Base-by-base conservation (phyloP, 2,113 vertebrate species). In the Trichomycterus rosablanca region DNA sequence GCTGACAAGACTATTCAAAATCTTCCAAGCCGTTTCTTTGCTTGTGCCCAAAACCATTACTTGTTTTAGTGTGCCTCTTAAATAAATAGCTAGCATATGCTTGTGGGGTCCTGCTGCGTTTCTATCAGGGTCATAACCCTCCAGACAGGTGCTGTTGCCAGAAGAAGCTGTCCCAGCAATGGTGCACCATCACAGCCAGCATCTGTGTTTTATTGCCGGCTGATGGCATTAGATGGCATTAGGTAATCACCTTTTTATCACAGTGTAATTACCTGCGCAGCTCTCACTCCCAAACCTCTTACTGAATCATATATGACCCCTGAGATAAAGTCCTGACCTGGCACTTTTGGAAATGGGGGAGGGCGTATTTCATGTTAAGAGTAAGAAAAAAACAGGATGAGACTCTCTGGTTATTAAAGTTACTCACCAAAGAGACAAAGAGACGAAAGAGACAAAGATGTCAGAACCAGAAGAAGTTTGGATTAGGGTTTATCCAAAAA, bases 181-280 rank as follows among this genome's bases (percentile, higher is more conserved):
- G 70, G 82, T 80, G 80, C 81, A 79, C 82, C 84, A 82, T 82
- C 84, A 78, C 79, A 83, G 83, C 79, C 16, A 81, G 79, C 85
- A 84, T 88, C 84, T 87, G 58, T 46, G 85, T 84, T 89, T 86
- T 86, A 86, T 87, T 83, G 85, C 80, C 78, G 86, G 84, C 86
- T 85, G 81, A 84, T 88, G 87, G 84, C 81, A 86, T 83, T 82
- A 81, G 80, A 82, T 86, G 85, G 81, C 83, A 85, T 79, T 80
- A 83, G 79, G 85, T 85, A 88, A 87, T 89, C 87, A 84, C 81
- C 84, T 87, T 83, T 88, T 88, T 88, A 88, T 89, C 87, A 88
- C 85, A 85, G 84, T 82, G 81, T 85, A 87, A 88, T 89, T 89
- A 88, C 87, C 83, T 78, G 69, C 72, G 77, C 78, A 83, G 84